These are phyloP conservation scores for Diaprepes abbreviatus DNA, from an alignment of 2,888 invertebrate genomes.

Conservation along the genomic window DNA sequence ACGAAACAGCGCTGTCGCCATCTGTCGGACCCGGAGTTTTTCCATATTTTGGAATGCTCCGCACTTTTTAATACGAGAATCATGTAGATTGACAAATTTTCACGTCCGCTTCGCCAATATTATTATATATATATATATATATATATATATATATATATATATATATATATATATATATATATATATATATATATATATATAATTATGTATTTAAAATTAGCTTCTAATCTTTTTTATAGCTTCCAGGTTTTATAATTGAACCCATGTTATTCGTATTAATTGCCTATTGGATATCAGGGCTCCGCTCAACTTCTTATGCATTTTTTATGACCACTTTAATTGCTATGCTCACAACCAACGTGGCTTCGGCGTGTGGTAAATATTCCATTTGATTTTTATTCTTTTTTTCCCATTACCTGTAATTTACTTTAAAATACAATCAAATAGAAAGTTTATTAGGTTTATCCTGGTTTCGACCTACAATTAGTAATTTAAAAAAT, in stretches of 20 bases:
- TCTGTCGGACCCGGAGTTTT: too few species aligned
- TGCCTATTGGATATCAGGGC: conserved; percentile 90
- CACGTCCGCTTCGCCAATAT: too few species aligned
- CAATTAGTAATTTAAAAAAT: background rate
- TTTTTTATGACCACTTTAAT: conserved; percentile 79
- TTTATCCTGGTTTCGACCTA: background rate
- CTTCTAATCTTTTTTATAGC: conserved; percentile 69
- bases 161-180: too few species aligned
- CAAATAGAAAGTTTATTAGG: background rate
- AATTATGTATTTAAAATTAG: too few species aligned
- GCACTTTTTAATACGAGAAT: too few species aligned
- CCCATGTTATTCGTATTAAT: conserved; percentile 86
- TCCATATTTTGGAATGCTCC: too few species aligned
- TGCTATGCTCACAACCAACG: conserved; percentile 85
- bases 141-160: too few species aligned
- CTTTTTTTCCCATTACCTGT: background rate
- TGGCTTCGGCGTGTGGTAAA: conserved; percentile 88
- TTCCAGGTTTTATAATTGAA: conserved; percentile 88
- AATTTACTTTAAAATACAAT: background rate
- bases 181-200: too few species aligned
- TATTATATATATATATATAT: too few species aligned
- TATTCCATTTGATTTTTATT: conserved; percentile 10
- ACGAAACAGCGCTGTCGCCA: too few species aligned
- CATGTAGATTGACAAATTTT: too few species aligned
- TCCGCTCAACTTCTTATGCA: conserved; percentile 77